A percentile compares a stretch with the other conserved stretches of the same genome.
phyloP scores from a whole-genome alignment of 2,888 invertebrate species.

The Galeruca laticollis region DNA sequence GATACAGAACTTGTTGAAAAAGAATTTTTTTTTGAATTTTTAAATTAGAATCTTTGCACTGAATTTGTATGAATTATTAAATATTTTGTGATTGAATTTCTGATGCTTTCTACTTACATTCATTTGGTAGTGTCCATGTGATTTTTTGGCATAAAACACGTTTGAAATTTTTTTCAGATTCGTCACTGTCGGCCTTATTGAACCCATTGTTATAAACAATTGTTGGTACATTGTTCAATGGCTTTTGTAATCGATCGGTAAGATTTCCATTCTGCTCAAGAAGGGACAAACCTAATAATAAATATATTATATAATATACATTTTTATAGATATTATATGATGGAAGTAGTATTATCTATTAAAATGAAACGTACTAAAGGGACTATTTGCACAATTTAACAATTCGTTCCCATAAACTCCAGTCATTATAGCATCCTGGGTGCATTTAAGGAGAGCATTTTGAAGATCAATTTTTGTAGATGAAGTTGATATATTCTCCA shows the following conservation, averaged over 20 bases:
- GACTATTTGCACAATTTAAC: neutral
- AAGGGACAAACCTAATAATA: neutral
- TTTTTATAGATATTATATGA: too few relatives aligned
- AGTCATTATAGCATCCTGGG: neutral
- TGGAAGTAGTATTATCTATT: too few relatives aligned
- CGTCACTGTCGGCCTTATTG: slow-evolving; percentile 11
- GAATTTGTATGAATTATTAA: too few relatives aligned
- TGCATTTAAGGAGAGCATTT: neutral
- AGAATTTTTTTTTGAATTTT: too few relatives aligned
- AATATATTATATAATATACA: neutral
- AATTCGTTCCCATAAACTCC: neutral
- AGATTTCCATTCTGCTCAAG: neutral
- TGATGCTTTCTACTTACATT: slow-evolving; percentile 2
- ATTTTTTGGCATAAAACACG: slow-evolving; percentile 18
- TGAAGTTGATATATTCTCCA: slow-evolving; percentile 60
- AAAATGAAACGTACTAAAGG: neutral
- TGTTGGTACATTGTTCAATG: slow-evolving; percentile 29
- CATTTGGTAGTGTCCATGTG: slow-evolving; percentile 1
- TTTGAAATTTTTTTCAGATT: slow-evolving; percentile 14
- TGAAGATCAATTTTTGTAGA: neutral
- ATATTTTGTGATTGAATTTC: too few relatives aligned
- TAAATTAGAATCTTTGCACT: too few relatives aligned
- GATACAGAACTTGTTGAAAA: too few relatives aligned
- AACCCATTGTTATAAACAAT: slow-evolving; percentile 21
- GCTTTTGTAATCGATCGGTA: slow-evolving; percentile 23